Percentiles rank a stretch among this genome's conserved stretches.
These are phyloP conservation scores for Cebidichthys violaceus DNA, from an alignment of 2,113 vertebrate genomes.

Conservation along the genomic window DNA sequence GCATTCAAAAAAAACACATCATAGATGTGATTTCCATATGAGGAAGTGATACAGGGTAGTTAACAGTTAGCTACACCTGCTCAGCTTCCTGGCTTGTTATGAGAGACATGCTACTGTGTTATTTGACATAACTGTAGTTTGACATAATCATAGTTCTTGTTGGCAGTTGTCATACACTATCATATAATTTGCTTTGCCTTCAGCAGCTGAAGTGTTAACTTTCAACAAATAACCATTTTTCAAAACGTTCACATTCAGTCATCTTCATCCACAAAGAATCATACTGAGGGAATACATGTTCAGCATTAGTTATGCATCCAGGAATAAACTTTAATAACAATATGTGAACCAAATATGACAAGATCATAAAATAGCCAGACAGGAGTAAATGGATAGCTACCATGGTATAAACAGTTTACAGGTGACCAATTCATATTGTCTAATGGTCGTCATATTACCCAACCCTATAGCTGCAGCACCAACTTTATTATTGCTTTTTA, in stretches of 20 bases:
- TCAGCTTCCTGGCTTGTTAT: conserved; percentile 44
- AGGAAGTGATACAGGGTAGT: conserved; percentile 62
- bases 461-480: neutral
- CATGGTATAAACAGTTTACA: neutral
- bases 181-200: neutral
- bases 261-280: neutral
- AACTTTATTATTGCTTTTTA: neutral
- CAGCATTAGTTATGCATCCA: neutral
- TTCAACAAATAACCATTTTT: neutral
- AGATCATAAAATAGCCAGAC: neutral
- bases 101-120: conserved; percentile 1
- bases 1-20: conserved; percentile 14
- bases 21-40: conserved; percentile 38
- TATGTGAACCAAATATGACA: neutral
- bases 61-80: conserved; percentile 44
- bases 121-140: conserved; percentile 22
- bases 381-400: neutral
- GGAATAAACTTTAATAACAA: neutral
- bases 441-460: neutral
- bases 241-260: neutral
- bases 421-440: neutral
- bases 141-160: conserved; percentile 7
- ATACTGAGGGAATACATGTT: neutral
- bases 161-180: neutral
- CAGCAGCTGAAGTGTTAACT: neutral